phyloP scores from a whole-genome alignment of 2,888 invertebrate species.

The Lasius fuliginosus region DNA sequence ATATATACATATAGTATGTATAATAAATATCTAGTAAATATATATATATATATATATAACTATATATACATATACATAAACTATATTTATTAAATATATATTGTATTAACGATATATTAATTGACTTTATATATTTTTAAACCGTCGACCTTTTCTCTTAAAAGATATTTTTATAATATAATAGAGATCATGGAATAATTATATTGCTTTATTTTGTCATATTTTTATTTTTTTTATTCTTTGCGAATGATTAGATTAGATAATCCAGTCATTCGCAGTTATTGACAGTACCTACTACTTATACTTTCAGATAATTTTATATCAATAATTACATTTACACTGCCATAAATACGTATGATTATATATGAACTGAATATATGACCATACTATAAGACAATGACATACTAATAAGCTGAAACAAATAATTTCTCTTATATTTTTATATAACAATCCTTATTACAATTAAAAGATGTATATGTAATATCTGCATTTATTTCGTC shows the following conservation, averaged over 20 bases:
- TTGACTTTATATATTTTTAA: background rate
- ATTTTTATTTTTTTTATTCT: background rate
- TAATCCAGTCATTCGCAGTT: background rate
- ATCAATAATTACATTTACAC: background rate
- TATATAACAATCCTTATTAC: background rate
- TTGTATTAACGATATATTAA: background rate
- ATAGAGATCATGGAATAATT: background rate
- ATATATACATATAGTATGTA: background rate
- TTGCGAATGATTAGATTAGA: background rate
- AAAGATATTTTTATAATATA: conserved; percentile 5
- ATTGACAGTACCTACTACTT: background rate
- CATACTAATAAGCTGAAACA: conserved; percentile 30
- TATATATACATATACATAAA: background rate
- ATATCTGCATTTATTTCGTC: background rate
- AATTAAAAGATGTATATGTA: background rate
- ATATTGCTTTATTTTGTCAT: background rate
- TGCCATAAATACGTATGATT: background rate
- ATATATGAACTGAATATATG: background rate
- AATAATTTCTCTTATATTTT: background rate
- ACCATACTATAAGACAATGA: conserved; percentile 37
- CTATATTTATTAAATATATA: background rate
- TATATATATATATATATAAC: background rate
- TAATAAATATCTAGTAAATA: background rate
- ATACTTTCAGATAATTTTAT: background rate
- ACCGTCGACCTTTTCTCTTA: background rate